Conservation (phyloP, 2,113 vertebrate species). For the Anguilla japonica region DNA sequence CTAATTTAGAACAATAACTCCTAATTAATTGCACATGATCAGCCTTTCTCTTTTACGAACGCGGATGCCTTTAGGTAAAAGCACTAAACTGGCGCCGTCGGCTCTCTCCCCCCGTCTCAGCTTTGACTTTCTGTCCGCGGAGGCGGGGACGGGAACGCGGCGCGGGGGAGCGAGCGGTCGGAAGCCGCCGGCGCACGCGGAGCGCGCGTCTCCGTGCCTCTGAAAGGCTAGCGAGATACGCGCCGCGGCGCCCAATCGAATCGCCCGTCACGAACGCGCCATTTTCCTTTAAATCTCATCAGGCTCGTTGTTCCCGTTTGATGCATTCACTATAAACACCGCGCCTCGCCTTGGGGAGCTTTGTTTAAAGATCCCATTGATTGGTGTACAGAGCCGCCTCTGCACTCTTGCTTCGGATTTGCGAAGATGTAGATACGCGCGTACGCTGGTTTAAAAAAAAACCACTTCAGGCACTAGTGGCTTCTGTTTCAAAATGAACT, state of each 20-base stretch:
- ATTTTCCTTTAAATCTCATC: slow-evolving; percentile 1
- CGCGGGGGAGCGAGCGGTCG: slow-evolving; percentile 67
- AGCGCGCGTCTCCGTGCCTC: slow-evolving; percentile 50
- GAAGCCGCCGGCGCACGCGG: slow-evolving; percentile 61
- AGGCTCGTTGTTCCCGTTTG: neutral
- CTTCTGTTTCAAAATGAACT: neutral
- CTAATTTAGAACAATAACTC: slow-evolving; percentile 97
- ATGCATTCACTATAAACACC: neutral
- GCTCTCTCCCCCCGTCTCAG: slow-evolving; percentile 34
- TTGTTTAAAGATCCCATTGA: neutral
- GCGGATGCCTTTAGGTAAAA: slow-evolving; percentile 77
- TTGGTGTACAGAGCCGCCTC: neutral
- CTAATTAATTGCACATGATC: slow-evolving; percentile 97
- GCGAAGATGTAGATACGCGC: neutral
- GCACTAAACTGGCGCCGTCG: slow-evolving; percentile 23
- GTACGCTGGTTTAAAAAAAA: no score
- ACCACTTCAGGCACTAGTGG: neutral
- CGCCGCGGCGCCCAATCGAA: slow-evolving; percentile 2
- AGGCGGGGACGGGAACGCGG: slow-evolving; percentile 69
- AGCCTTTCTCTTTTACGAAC: slow-evolving; percentile 74
- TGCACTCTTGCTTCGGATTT: neutral
- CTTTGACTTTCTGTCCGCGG: slow-evolving; percentile 73
- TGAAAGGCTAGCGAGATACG: slow-evolving; percentile 54
- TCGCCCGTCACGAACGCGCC: neutral
- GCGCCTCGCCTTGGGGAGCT: neutral